Evolutionary conservation across 2,113 vertebrate genomes (phyloP).

Genomic region (Rhodinocichla rosea): DNA sequence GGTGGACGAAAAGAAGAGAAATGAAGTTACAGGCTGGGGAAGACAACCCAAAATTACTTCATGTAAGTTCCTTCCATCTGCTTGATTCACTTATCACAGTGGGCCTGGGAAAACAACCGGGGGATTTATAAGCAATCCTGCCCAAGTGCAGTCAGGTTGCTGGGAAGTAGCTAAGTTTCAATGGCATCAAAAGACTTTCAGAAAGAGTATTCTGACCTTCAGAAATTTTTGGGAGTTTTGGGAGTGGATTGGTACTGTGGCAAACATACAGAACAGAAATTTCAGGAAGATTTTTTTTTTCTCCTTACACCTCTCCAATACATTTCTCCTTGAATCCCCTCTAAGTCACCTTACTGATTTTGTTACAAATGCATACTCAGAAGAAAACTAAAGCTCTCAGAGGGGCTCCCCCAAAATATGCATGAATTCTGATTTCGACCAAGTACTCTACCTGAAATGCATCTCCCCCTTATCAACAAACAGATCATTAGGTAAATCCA

Average conservation of each 20-base stretch:
- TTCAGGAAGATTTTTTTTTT: background rate
- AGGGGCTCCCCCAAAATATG: rapidly evolving
- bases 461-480: background rate
- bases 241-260: background rate
- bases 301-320: background rate
- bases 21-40: background rate
- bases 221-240: background rate
- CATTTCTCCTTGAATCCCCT: background rate
- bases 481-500: background rate
- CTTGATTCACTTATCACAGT: background rate
- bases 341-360: background rate
- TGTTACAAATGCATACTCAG: background rate
- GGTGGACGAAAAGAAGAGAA: background rate
- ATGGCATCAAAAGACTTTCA: background rate
- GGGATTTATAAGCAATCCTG: background rate
- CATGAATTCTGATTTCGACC: background rate
- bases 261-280: background rate
- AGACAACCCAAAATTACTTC: background rate
- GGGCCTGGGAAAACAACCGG: background rate
- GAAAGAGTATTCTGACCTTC: background rate
- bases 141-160: background rate
- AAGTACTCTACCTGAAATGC: background rate
- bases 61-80: background rate
- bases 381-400: background rate
- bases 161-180: background rate